Evolutionary conservation across 2,113 vertebrate genomes (phyloP).

Genomic region (Penelope pileata): DNA sequence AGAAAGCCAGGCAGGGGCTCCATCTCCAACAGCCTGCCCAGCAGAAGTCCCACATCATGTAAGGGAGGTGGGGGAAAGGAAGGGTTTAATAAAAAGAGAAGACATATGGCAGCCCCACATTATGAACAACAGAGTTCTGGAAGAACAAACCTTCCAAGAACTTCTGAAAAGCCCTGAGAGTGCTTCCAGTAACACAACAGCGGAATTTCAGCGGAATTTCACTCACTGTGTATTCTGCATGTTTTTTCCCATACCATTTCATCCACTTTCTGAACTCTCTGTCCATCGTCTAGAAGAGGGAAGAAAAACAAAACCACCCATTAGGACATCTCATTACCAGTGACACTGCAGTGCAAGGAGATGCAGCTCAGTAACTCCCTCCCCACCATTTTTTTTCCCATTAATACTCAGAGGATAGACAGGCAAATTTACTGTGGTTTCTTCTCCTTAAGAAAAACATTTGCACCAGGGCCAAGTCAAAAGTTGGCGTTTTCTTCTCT

Average conservation of each 20-base stretch:
- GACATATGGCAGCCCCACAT: background rate
- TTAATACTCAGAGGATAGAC: background rate
- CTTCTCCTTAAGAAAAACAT: background rate
- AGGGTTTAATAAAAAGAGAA: background rate
- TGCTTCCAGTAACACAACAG: background rate
- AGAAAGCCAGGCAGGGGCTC: background rate
- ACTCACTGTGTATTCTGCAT: constrained; percentile 99
- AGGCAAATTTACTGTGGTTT: background rate
- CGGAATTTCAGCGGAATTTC: constrained; percentile 40
- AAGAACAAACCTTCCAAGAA: background rate
- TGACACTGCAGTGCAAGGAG: background rate
- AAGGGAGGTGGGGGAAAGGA: background rate
- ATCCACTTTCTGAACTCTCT: constrained; percentile 99
- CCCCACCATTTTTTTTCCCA: background rate
- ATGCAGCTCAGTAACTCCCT: background rate
- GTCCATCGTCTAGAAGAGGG: constrained; percentile 89
- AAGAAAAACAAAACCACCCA: background rate
- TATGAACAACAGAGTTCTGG: background rate
- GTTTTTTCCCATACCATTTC: constrained; percentile 99
- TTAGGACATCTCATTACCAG: background rate
- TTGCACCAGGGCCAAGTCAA: background rate
- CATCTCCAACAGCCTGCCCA: background rate
- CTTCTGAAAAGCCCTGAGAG: background rate
- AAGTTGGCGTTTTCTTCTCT: background rate
- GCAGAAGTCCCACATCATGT: accelerated